A percentile compares a stretch with the other conserved stretches of the same genome.
phyloP scores from a whole-genome alignment of 2,888 invertebrate genomes.

The Lithophane socia region DNA sequence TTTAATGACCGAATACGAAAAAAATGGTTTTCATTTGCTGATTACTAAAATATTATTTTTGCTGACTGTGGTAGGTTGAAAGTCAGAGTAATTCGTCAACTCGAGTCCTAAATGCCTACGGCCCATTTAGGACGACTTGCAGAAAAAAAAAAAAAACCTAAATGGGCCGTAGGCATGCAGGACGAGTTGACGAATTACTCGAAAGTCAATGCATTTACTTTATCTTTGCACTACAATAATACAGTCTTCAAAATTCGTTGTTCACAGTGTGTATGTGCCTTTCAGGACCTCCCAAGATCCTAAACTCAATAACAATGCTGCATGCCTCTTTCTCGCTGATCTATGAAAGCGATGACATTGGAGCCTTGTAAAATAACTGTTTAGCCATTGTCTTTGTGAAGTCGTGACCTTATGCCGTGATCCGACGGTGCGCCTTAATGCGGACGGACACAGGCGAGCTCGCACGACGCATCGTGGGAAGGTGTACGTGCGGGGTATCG shows the following conservation, averaged over 20 bases:
- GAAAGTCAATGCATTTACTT: neutral
- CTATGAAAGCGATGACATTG: constrained; percentile 3
- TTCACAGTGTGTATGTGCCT: neutral
- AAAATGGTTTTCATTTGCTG: neutral
- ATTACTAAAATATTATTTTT: neutral
- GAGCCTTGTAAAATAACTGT: neutral
- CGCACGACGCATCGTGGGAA: no score
- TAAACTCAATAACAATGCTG: constrained; percentile 4
- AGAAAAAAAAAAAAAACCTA: no score
- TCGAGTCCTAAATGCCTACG: no score
- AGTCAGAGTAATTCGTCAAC: neutral
- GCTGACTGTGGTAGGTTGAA: neutral
- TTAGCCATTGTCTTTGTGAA: constrained; percentile 28
- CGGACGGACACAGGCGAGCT: no score
- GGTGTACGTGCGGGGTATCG: no score
- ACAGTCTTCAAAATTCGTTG: neutral
- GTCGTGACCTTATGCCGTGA: constrained; percentile 28
- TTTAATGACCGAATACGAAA: neutral
- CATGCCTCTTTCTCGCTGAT: constrained; percentile 6
- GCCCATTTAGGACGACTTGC: no score
- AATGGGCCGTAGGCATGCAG: no score
- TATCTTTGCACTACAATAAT: neutral
- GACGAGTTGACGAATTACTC: no score
- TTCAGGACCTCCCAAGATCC: constrained; percentile 7
- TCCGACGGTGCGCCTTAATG: no score